Evolutionary conservation across 2,113 vertebrate genomes (phyloP).

Genomic region (Puffinus mauretanicus): DNA sequence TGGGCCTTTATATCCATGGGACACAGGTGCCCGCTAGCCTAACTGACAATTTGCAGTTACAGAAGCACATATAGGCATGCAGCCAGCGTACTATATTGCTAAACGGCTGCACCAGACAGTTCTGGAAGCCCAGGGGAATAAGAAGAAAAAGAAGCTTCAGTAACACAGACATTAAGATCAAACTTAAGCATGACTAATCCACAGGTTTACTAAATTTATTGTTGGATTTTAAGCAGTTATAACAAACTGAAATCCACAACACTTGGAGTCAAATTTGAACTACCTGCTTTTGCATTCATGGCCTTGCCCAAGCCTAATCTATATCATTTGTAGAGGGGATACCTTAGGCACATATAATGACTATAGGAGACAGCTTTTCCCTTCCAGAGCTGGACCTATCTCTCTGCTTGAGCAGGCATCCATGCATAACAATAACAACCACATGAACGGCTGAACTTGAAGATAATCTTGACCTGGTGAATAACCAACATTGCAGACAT

Average conservation of each 20-base stretch:
- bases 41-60: neutral
- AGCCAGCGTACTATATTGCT: neutral
- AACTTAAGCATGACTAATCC: neutral
- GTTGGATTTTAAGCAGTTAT: neutral
- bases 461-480: neutral
- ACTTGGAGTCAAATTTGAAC: neutral
- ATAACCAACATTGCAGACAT: neutral
- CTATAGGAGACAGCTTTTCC: neutral
- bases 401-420: neutral
- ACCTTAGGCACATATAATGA: accelerated
- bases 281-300: neutral
- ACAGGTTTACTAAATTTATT: neutral
- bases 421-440: neutral
- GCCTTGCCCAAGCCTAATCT: neutral
- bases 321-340: neutral
- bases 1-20: neutral
- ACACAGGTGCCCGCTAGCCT: neutral
- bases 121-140: neutral
- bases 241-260: neutral
- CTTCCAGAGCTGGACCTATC: neutral
- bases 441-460: neutral
- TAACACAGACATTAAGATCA: neutral
- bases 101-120: neutral
- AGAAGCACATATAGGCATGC: neutral
- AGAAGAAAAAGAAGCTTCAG: neutral